These are phyloP conservation scores for Drosophila falleni DNA, from an alignment of 2,888 invertebrate species.

Conservation along the genomic window DNA sequence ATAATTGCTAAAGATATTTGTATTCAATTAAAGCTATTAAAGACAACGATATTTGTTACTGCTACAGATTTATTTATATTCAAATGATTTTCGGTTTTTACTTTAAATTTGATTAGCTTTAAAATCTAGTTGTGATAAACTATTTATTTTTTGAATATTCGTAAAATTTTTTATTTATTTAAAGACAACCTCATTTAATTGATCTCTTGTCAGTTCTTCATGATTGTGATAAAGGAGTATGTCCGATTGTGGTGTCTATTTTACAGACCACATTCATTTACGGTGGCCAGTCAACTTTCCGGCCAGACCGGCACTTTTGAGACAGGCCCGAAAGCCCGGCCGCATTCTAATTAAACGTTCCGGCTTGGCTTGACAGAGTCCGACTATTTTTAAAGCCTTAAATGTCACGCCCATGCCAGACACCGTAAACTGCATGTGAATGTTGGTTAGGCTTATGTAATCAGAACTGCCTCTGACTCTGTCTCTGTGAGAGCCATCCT, in stretches of 20 bases:
- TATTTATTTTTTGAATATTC: background rate
- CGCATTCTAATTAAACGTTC: constrained; percentile 76
- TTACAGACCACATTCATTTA: constrained; percentile 31
- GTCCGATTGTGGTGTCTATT: constrained; percentile 9
- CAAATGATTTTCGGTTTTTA: background rate
- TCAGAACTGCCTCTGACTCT: constrained; percentile 63
- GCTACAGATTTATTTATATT: background rate
- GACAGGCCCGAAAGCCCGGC: constrained; percentile 39
- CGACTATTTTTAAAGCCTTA: constrained; percentile 68
- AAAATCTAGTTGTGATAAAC: background rate
- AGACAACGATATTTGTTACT: background rate
- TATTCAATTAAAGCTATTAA: constrained; percentile 2
- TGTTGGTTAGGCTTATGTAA: constrained; percentile 71
- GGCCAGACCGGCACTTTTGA: constrained; percentile 36
- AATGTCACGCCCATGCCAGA: constrained; percentile 66
- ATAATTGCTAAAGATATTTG: constrained; percentile 24
- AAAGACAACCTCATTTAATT: background rate
- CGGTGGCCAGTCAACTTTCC: background rate
- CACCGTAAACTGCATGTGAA: constrained; percentile 37
- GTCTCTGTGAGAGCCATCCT: constrained; percentile 28
- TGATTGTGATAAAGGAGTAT: too few species aligned
- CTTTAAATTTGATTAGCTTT: background rate
- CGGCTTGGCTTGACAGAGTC: constrained; percentile 53
- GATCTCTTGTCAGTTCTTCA: background rate
- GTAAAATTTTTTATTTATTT: background rate